These are phyloP conservation scores for Ooceraea biroi DNA, from an alignment of 1,140 invertebrate genomes.

Conservation along the genomic window DNA sequence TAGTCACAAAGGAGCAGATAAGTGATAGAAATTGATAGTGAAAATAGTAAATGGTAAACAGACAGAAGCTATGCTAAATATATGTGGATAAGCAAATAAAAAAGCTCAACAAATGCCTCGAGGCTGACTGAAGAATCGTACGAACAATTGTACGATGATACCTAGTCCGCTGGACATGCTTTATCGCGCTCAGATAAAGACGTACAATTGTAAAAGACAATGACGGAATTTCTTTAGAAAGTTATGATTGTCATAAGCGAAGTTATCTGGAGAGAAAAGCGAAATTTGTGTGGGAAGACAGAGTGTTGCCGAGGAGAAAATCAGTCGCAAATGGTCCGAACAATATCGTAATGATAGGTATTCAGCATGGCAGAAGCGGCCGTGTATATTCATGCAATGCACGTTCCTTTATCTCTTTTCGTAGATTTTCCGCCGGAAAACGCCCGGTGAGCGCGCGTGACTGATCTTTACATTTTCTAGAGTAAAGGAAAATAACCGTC, in stretches of 20 bases:
- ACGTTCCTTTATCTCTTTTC: not conserved
- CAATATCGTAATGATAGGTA: slow-evolving; percentile 52
- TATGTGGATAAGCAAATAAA: no score
- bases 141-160: slow-evolving; percentile 3
- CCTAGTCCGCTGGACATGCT: not conserved
- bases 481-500: slow-evolving; percentile 10
- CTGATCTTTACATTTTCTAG: not conserved
- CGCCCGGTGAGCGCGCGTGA: not conserved
- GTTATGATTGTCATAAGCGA: slow-evolving; percentile 30
- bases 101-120: slow-evolving; percentile 16
- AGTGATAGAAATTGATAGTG: no score
- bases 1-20: no score
- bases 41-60: no score
- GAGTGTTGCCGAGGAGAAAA: slow-evolving; percentile 44
- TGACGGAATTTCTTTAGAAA: slow-evolving; percentile 50
- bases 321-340: slow-evolving; percentile 43
- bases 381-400: slow-evolving; percentile 25
- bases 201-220: slow-evolving; percentile 23
- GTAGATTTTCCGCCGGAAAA: slow-evolving; percentile 27
- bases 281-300: slow-evolving; percentile 43
- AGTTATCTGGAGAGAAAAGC: slow-evolving; percentile 35
- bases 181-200: slow-evolving; percentile 37
- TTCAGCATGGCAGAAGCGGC: slow-evolving; percentile 26
- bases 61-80: no score
- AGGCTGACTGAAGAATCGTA: not conserved